phyloP scores from a whole-genome alignment of 1,140 invertebrate species.

The Euwallacea similis region DNA sequence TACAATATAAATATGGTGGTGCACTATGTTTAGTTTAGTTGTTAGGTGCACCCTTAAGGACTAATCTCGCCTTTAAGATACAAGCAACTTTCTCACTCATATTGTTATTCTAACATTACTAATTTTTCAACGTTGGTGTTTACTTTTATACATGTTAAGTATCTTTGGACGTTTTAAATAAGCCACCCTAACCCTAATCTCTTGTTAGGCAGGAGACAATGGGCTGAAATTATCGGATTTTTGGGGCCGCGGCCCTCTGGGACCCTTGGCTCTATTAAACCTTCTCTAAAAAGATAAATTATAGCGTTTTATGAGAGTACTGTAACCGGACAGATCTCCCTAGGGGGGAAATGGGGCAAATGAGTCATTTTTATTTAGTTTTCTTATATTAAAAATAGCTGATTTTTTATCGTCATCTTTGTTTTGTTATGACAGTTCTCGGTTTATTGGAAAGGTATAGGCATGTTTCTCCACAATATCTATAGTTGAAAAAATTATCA shows the following conservation, averaged over 20 bases:
- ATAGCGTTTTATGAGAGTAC: constrained; percentile 27
- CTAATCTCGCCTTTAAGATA: too few species aligned
- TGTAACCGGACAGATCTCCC: too few species aligned
- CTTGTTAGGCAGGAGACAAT: constrained; percentile 27
- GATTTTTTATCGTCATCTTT: too few species aligned
- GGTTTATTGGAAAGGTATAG: too few species aligned
- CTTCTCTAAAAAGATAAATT: constrained; percentile 32
- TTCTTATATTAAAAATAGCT: too few species aligned
- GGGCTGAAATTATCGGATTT: constrained; percentile 31
- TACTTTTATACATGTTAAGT: constrained; percentile 36
- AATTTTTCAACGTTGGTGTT: constrained; percentile 17
- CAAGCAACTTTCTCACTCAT: not conserved
- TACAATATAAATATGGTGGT: too few species aligned
- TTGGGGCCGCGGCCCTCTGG: constrained; percentile 24
- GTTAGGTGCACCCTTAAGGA: too few species aligned
- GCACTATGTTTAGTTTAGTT: too few species aligned
- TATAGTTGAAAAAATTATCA: too few species aligned
- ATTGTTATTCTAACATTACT: constrained; percentile 15
- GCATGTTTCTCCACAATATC: too few species aligned
- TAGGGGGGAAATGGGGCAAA: not conserved
- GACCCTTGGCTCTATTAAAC: constrained; percentile 25
- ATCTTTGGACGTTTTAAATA: constrained; percentile 24
- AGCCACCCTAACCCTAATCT: constrained; percentile 32
- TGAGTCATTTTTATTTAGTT: too few species aligned
- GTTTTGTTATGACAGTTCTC: too few species aligned